These are phyloP conservation scores for Griposia aprilina DNA, from an alignment of 2,888 invertebrate species.

Conservation along the genomic window DNA sequence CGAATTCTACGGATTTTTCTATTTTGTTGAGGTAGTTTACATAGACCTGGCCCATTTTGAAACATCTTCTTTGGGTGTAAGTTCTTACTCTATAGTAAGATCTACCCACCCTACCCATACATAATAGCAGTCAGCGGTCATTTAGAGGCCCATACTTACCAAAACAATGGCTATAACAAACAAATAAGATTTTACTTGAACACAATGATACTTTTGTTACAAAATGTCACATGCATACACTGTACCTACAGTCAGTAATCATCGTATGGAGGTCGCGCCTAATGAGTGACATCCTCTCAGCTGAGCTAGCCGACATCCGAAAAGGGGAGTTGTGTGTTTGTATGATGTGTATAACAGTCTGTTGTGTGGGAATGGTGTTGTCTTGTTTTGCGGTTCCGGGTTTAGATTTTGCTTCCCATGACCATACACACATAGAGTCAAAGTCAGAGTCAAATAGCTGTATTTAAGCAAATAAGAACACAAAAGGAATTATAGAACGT, in stretches of 20 bases:
- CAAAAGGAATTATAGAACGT: too few species aligned
- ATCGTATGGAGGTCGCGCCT: slow-evolving; percentile 34
- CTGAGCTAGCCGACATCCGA: slow-evolving; percentile 48
- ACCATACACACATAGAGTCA: too few species aligned
- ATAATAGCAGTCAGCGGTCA: not conserved
- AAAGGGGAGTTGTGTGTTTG: slow-evolving; percentile 45
- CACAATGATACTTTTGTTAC: slow-evolving; percentile 1
- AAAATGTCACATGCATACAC: not conserved
- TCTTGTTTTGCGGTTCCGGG: slow-evolving; percentile 18
- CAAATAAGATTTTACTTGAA: not conserved
- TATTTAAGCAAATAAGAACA: too few species aligned
- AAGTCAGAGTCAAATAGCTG: too few species aligned
- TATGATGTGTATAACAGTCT: slow-evolving; percentile 13
- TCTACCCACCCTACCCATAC: too few species aligned
- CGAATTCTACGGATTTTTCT: too few species aligned
- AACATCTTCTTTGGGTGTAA: too few species aligned
- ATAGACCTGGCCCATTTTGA: too few species aligned
- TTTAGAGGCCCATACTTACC: not conserved
- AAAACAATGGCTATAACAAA: not conserved
- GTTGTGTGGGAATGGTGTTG: slow-evolving; percentile 36
- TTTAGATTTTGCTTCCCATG: not conserved
- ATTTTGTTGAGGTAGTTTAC: too few species aligned
- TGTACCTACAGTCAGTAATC: slow-evolving; percentile 14
- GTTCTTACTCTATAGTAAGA: too few species aligned
- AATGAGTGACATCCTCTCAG: slow-evolving; percentile 46